Percentiles rank a stretch among this genome's conserved stretches.
Evolutionary conservation across 92 coral and sea anemone genomes (phyloP).

Genomic region (Bergia sp.): DNA sequence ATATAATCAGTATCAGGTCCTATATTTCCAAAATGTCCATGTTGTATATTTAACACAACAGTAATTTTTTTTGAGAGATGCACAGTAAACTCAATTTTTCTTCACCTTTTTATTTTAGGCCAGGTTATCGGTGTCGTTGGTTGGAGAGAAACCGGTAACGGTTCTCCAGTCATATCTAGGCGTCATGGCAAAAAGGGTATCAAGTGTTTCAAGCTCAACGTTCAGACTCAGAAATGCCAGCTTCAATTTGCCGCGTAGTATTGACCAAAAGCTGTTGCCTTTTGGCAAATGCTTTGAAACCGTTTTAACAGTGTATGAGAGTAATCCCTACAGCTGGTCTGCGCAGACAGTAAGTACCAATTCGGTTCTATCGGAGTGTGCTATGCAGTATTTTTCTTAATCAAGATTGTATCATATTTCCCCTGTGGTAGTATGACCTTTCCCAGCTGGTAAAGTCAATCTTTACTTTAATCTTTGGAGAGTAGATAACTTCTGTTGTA

Average conservation of each 20-base stretch:
- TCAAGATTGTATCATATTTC: too few relatives aligned
- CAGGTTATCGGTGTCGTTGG: slow-evolving; percentile 48
- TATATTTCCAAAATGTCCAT: background rate
- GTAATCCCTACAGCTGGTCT: slow-evolving; percentile 66
- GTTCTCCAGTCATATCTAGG: slow-evolving; percentile 54
- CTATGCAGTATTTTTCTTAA: background rate
- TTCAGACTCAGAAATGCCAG: slow-evolving; percentile 50
- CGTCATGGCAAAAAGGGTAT: slow-evolving; percentile 47
- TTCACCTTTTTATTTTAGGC: slow-evolving; percentile 45
- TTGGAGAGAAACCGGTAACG: slow-evolving; percentile 61
- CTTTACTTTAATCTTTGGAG: too few relatives aligned
- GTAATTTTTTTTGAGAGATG: background rate
- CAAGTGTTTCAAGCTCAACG: slow-evolving; percentile 33
- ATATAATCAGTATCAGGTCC: too few relatives aligned
- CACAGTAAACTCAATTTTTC: background rate
- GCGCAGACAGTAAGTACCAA: background rate
- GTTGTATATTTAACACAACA: background rate
- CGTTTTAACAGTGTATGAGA: slow-evolving; percentile 63
- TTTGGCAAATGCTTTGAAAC: slow-evolving; percentile 60
- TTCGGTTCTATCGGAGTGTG: background rate
- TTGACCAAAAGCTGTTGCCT: slow-evolving; percentile 47
- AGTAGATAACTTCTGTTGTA: too few relatives aligned
- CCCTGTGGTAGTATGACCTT: too few relatives aligned
- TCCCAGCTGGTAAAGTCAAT: too few relatives aligned
- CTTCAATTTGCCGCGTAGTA: slow-evolving; percentile 54